Conservation (phyloP, 2,888 invertebrate species). For the Danaus chrysippus region DNA sequence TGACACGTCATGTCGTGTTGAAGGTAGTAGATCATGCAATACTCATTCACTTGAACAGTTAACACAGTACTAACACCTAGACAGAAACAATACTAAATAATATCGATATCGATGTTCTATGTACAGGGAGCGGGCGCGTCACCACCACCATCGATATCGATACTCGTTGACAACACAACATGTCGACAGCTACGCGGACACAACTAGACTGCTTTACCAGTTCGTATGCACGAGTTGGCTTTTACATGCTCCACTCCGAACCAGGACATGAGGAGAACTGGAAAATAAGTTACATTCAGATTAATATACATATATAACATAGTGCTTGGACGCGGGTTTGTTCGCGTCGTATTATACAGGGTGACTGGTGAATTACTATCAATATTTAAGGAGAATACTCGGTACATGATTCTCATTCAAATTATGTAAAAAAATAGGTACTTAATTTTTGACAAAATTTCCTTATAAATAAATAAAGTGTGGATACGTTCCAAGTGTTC, state of each 20-base stretch:
- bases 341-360: too few relatives aligned
- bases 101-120: conserved; percentile 29
- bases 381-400: too few relatives aligned
- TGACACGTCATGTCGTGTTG: conserved; percentile 24
- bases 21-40: conserved; percentile 45
- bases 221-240: conserved; percentile 73
- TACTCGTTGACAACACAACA: conserved; percentile 42
- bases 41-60: conserved; percentile 59
- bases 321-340: too few relatives aligned
- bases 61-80: conserved; percentile 76
- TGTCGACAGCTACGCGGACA: conserved; percentile 39
- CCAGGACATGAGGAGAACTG: conserved; percentile 78
- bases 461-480: too few relatives aligned
- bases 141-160: conserved; percentile 36
- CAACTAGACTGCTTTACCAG: conserved; percentile 59
- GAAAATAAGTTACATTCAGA: conserved; percentile 36
- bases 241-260: conserved; percentile 74
- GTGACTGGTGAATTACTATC: too few relatives aligned
- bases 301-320: neutral
- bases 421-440: too few relatives aligned
- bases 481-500: too few relatives aligned
- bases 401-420: too few relatives aligned
- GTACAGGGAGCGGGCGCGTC: too few relatives aligned
- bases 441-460: too few relatives aligned
- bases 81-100: conserved; percentile 48